phyloP scores from a whole-genome alignment of 2,797 vertebrate species.

The Heteromormyrus szaboi region DNA sequence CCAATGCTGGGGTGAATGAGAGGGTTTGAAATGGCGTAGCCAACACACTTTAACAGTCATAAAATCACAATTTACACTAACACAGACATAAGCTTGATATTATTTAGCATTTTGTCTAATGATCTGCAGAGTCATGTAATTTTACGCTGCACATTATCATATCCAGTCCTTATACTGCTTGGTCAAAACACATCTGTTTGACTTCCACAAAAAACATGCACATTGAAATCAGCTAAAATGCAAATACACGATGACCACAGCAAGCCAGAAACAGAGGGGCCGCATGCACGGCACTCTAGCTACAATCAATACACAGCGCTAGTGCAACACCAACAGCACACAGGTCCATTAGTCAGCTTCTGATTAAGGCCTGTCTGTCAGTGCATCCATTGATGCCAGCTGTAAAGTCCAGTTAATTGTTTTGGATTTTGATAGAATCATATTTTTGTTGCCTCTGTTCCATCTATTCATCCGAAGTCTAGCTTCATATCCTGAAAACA shows the following conservation, averaged over 20 bases:
- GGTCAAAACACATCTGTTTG: background rate
- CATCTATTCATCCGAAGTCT: background rate
- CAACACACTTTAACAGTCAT: background rate
- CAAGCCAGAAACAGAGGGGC: background rate
- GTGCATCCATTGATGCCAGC: background rate
- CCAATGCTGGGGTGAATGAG: background rate
- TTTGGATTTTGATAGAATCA: background rate
- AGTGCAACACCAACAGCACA: background rate
- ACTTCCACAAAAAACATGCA: background rate
- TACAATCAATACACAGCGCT: background rate
- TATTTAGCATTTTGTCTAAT: background rate
- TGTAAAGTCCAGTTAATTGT: background rate
- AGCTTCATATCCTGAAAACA: background rate
- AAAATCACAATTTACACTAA: background rate
- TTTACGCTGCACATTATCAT: background rate
- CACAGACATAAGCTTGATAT: background rate
- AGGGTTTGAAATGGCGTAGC: background rate
- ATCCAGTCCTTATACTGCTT: background rate
- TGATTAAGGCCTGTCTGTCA: background rate
- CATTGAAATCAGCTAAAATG: background rate
- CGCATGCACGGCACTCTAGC: background rate
- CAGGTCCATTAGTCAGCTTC: background rate
- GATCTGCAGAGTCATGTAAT: background rate
- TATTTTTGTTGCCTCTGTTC: background rate
- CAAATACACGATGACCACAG: background rate